Evolutionary conservation across 2,113 vertebrate species (phyloP), one percentile per base, ranked within the genome.

Genomic region (Oreochromis niloticus): DNA sequence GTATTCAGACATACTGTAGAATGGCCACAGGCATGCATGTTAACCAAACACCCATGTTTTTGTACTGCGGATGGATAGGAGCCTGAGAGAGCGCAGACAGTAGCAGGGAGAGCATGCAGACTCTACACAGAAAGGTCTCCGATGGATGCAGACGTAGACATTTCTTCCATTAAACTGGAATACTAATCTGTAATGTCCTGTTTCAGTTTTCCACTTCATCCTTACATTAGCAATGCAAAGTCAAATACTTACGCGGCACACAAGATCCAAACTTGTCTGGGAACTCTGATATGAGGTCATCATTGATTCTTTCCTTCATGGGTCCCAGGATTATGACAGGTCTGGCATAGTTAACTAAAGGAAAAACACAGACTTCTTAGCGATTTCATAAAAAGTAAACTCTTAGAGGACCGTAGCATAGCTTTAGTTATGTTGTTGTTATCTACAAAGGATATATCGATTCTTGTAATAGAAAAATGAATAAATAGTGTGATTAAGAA

Each of bases 241-340:
- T 9, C n/a, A 5, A 43, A 4, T 93, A 98, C 98, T 98, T 96
- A 99, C 98, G 98, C 94, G 98, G 98, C 59, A 99, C 98, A 87
- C 98, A 99, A 0, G 98, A 99, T 46, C 98, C 98, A 96, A 99
- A 99, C 93, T 99, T 99, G 90, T 99, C 98, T 32, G 98, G 98
- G 89, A 99, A 99, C 94, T 99, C 98, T 4, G 98, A 99, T 96
- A 99, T 99, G 92, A 99, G 97, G 92, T 99, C 98, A 34, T 99
- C 98, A 4, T 99, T 99, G 95, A 99, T 97, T 81, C 98, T 96
- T 95, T 99, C 98, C 96, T 99, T 99, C 98, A 99, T 99, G 11
- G 98, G 98, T 43, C 98, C 98, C 61, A 99, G 97, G 92, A 99
- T 99, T 89, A 99, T 99, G 90, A 99, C 96, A 0, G 98, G 98